Conservation (phyloP, 2,113 vertebrate genomes). For the Paramormyrops kingsleyae region DNA sequence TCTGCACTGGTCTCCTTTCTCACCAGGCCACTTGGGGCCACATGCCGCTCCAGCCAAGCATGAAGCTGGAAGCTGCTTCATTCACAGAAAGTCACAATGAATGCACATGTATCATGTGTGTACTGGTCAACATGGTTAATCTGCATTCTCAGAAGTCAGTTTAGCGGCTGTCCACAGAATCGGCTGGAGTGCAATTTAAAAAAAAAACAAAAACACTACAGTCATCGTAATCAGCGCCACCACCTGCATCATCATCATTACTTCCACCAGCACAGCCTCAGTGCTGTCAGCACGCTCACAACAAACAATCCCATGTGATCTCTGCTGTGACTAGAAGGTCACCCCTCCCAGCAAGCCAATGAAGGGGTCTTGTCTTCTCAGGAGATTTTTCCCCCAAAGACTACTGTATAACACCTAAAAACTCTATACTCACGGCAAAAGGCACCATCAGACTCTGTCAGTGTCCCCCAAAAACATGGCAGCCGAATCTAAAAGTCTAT, state of each 20-base stretch:
- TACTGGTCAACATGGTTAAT: background rate
- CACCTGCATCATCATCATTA: background rate
- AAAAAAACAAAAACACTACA: background rate
- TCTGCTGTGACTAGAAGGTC: background rate
- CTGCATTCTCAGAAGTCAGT: background rate
- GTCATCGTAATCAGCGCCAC: background rate
- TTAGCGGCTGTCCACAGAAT: background rate
- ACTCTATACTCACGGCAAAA: background rate
- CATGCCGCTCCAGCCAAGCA: background rate
- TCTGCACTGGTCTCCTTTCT: background rate
- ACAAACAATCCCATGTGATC: background rate
- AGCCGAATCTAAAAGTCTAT: background rate
- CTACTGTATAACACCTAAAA: background rate
- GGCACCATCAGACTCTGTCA: background rate
- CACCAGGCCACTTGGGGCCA: background rate
- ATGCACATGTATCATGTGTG: background rate
- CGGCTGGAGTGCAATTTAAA: background rate
- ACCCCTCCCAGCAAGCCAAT: background rate
- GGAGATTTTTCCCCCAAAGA: background rate
- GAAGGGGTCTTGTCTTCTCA: background rate
- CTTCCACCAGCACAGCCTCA: background rate
- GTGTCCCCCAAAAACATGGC: background rate
- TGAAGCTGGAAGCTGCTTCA: background rate
- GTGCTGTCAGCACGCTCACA: background rate
- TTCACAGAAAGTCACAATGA: background rate